Evolutionary conservation across 2,113 vertebrate species (phyloP).

Genomic region (Hippoglossus stenolepis): DNA sequence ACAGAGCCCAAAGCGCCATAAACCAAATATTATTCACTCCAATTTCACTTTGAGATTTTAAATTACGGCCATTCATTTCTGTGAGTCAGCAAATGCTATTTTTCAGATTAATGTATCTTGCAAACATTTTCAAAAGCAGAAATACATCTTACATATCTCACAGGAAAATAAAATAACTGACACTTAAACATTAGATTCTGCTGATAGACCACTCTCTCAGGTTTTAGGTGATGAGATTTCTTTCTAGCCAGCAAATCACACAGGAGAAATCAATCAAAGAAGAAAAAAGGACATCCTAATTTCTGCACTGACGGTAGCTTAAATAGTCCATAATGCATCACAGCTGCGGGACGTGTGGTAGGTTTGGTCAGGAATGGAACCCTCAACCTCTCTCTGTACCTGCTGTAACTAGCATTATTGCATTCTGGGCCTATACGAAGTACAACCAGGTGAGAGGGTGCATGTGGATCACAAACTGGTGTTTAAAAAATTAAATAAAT

Average conservation of each 20-base stretch:
- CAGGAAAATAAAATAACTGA: too few relatives aligned
- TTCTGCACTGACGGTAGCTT: conserved; percentile 20
- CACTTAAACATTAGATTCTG: conserved; percentile 25
- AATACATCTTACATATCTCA: too few relatives aligned
- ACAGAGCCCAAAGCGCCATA: background rate
- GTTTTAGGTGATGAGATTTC: conserved; percentile 7
- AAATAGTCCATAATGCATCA: conserved; percentile 21
- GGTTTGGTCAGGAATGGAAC: background rate
- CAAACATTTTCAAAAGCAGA: too few relatives aligned
- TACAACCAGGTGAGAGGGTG: too few relatives aligned
- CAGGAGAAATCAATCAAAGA: conserved; percentile 27
- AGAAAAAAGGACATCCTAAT: conserved; percentile 3
- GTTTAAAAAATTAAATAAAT: too few relatives aligned
- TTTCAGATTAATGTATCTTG: background rate
- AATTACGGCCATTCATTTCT: background rate
- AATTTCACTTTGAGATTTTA: conserved; percentile 17
- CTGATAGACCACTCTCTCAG: conserved; percentile 3
- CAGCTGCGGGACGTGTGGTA: conserved; percentile 16
- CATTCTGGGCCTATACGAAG: background rate
- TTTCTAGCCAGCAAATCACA: conserved; percentile 16
- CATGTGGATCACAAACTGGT: background rate
- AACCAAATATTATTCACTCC: conserved; percentile 5
- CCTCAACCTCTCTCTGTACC: conserved; percentile 3
- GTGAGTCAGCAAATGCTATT: background rate
- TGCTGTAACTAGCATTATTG: background rate